phyloP scores from a whole-genome alignment of 2,888 invertebrate species.

The Crioceris asparagi region DNA sequence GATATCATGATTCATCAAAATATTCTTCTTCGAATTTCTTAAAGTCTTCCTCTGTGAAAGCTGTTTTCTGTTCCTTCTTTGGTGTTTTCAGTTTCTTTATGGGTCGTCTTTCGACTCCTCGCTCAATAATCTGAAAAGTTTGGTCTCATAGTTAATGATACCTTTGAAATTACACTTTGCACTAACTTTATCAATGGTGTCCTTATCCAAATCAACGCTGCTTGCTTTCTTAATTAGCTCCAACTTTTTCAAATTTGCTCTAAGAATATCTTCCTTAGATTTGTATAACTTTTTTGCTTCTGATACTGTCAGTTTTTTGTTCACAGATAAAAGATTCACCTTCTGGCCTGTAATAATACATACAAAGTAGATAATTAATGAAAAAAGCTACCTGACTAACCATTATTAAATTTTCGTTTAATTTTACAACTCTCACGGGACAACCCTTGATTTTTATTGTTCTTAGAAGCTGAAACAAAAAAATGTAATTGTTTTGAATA shows the following conservation, averaged over 20 bases:
- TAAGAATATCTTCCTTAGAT: slow-evolving; percentile 28
- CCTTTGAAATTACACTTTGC: no score
- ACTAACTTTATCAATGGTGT: slow-evolving; percentile 25
- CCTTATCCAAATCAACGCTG: slow-evolving; percentile 28
- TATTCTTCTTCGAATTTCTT: slow-evolving; percentile 56
- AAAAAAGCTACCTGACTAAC: no score
- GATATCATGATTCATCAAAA: slow-evolving; percentile 39
- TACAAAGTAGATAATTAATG: no score
- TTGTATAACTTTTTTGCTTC: slow-evolving; percentile 29
- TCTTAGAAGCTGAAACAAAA: no score
- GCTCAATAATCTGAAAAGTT: slow-evolving; percentile 46
- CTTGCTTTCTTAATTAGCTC: slow-evolving; percentile 28
- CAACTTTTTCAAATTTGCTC: slow-evolving; percentile 32
- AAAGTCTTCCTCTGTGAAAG: slow-evolving; percentile 61
- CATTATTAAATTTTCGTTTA: no score
- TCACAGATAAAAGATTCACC: slow-evolving; percentile 17
- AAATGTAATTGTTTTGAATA: no score
- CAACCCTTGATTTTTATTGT: no score
- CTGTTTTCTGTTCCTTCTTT: slow-evolving; percentile 44
- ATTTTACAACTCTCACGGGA: no score
- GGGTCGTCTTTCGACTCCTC: slow-evolving; percentile 44
- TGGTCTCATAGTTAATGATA: no score
- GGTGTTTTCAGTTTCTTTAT: slow-evolving; percentile 35
- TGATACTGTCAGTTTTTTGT: slow-evolving; percentile 29
- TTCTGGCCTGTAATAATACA: no score